Evolutionary conservation across 2,888 invertebrate genomes (phyloP).

Genomic region (Electrophaes corylata): DNA sequence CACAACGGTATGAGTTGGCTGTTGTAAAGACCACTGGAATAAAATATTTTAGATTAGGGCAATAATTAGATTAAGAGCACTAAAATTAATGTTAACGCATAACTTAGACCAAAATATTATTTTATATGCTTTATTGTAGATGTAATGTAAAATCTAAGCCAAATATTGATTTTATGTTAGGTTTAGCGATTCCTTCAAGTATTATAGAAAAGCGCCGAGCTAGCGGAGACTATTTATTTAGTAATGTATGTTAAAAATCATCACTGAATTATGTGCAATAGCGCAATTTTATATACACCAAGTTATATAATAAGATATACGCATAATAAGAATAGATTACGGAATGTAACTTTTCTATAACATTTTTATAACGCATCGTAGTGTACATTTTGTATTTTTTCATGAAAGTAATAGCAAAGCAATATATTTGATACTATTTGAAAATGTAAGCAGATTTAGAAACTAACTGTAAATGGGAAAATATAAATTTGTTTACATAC

Average conservation of each 20-base stretch:
- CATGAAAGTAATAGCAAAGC: slow-evolving; percentile 73
- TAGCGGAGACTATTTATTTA: slow-evolving; percentile 78
- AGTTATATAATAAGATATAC: slow-evolving; percentile 52
- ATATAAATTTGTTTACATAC: slow-evolving; percentile 81
- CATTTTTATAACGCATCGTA: slow-evolving; percentile 67
- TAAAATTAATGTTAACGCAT: slow-evolving; percentile 78
- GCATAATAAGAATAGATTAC: slow-evolving; percentile 76
- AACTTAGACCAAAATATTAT: slow-evolving; percentile 84
- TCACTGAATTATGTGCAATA: slow-evolving; percentile 39
- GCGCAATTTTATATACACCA: slow-evolving; percentile 47
- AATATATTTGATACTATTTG: slow-evolving; percentile 79
- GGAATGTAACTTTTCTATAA: slow-evolving; percentile 78
- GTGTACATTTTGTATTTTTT: slow-evolving; percentile 83
- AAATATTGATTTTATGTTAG: slow-evolving; percentile 83
- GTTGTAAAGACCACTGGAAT: slow-evolving; percentile 66
- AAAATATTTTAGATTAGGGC: slow-evolving; percentile 73
- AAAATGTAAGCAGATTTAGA: slow-evolving; percentile 70
- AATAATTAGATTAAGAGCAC: slow-evolving; percentile 81
- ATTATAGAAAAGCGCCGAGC: slow-evolving; percentile 71
- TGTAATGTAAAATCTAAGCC: slow-evolving; percentile 82
- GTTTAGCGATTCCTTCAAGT: slow-evolving; percentile 76
- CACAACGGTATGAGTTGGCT: slow-evolving; percentile 52
- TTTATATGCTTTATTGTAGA: slow-evolving; percentile 81
- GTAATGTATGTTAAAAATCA: slow-evolving; percentile 47
- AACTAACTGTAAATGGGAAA: slow-evolving; percentile 71